These are phyloP conservation scores for Omphaloscelis lunosa DNA, from an alignment of 2,888 invertebrate species.

Conservation along the genomic window DNA sequence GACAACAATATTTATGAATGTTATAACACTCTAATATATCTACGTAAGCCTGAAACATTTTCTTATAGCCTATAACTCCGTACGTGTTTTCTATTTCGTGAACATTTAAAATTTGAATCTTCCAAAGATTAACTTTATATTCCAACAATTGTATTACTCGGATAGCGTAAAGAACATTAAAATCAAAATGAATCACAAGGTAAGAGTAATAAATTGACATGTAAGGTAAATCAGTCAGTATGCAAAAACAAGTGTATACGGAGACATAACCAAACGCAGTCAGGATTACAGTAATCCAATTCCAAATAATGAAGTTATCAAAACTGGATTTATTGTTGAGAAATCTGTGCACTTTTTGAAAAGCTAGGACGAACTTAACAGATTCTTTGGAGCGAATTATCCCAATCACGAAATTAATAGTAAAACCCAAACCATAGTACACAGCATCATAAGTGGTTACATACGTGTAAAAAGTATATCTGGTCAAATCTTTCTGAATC, in stretches of 20 bases:
- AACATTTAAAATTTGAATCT: conserved; percentile 4
- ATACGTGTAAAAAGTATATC: too few relatives aligned
- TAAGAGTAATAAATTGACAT: too few relatives aligned
- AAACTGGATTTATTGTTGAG: neutral
- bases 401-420: neutral
- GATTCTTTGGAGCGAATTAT: neutral
- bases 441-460: too few relatives aligned
- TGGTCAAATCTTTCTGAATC: too few relatives aligned
- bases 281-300: conserved; percentile 3
- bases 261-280: neutral
- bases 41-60: conserved; percentile 14
- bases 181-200: too few relatives aligned
- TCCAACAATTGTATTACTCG: conserved; percentile 20
- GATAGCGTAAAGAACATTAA: conserved; percentile 22
- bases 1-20: conserved; percentile 13
- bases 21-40: conserved; percentile 29
- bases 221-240: too few relatives aligned
- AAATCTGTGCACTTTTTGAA: conserved; percentile 25
- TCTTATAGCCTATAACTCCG: too few relatives aligned
- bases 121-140: conserved; percentile 17
- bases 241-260: neutral
- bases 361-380: conserved; percentile 17
- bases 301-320: neutral
- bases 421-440: too few relatives aligned
- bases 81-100: too few relatives aligned